Evolutionary conservation across 2,888 invertebrate genomes (phyloP), one percentile per base, ranked within the genome.

Genomic region (Lymantria dispar): DNA sequence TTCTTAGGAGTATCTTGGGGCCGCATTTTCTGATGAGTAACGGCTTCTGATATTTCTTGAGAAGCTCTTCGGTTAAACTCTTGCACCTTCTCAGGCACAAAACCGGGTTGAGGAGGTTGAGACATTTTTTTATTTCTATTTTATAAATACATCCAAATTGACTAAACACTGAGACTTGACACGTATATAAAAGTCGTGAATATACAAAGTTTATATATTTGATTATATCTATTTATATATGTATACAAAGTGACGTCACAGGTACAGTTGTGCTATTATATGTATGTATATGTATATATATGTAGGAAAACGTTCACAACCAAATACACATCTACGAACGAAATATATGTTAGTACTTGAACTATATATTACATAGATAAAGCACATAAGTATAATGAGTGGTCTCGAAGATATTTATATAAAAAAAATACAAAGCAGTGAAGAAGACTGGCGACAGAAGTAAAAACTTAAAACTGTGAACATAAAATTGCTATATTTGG

Each of bases 31-130:
- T 48, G 47, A 46, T 64, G 65, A 45, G 62, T 45, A 22, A 79
- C 69, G 12, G 83, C 73, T 5, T 87, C 87, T 0, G 83, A 67
- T 57, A 81, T 70, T 41, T 91, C 91, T 48, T 85, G 88, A 0
- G 90, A 90, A 30, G 87, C 83, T 47, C 91, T 73, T 0, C 90
- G 72, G 49, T 87, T 90, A 43, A 87, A 80, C 66, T 91, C 92
- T 64, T 87, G 88, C 8, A 86, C 74, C 58, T 90, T 91, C 54
- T 91, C 91, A 40, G 88, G 83, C 48, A 85, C 87, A 56, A 85
- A 87, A 22, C 87, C 87, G 74, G 83, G 86, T 58, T 83, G 86
- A 43, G 88, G 83, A 56, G 78, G 75, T 80, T 91, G 90, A 50
- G 91, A 79, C 91, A 91, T 91, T 52, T 57, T 76, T 62, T 12